phyloP scores from a whole-genome alignment of 2,113 vertebrate genomes.

The Pachycephala philippinensis region DNA sequence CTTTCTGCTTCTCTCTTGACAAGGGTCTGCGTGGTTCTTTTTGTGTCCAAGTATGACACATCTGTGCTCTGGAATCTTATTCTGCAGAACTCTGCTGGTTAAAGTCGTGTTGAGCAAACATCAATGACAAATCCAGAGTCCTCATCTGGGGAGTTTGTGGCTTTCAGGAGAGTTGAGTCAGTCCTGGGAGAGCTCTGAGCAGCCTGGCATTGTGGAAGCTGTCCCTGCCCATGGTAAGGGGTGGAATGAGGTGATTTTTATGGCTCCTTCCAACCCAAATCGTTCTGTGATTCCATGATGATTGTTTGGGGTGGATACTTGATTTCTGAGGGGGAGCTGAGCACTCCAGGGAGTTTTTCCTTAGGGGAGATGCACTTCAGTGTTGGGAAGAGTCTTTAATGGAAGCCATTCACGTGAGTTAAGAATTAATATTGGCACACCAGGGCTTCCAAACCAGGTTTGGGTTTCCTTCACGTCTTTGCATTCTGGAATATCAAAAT shows the following conservation, averaged over 20 bases:
- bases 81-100: neutral
- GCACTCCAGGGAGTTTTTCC: neutral
- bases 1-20: no score
- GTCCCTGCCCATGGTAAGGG: neutral
- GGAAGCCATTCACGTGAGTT: fast-evolving
- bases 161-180: neutral
- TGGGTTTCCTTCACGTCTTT: neutral
- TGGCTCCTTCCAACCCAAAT: neutral
- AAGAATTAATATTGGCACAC: neutral
- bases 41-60: no score
- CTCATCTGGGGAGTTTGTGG: neutral
- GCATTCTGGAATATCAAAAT: neutral
- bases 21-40: no score
- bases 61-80: neutral
- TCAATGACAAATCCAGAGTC: neutral
- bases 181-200: neutral
- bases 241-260: neutral
- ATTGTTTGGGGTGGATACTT: neutral
- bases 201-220: neutral
- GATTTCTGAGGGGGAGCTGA: neutral
- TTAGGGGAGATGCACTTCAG: neutral
- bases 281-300: neutral
- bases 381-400: neutral
- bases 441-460: neutral
- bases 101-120: neutral